A percentile compares a stretch with the other conserved stretches of the same genome.
These are phyloP conservation scores for Brachionichthys hirsutus DNA, from an alignment of 2,113 vertebrate species.

Conservation along the genomic window DNA sequence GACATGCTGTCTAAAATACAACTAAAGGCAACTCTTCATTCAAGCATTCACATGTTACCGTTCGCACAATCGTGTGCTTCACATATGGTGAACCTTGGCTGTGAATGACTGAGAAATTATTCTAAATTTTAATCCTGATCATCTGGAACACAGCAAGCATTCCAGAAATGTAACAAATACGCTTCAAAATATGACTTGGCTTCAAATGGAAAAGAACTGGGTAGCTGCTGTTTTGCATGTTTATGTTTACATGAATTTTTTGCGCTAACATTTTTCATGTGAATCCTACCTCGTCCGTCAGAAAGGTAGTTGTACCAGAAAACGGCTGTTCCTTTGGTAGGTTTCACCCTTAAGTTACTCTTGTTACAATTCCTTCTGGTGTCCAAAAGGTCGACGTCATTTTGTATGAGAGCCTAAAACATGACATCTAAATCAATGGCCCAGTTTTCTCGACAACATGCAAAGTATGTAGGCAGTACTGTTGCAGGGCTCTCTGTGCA, in stretches of 20 bases:
- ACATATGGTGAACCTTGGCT: no score
- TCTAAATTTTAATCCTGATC: no score
- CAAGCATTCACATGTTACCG: no score
- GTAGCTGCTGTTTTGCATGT: not conserved
- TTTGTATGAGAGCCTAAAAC: conserved; percentile 92
- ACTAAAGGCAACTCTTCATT: no score
- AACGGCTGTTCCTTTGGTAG: conserved; percentile 92
- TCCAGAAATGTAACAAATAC: not conserved
- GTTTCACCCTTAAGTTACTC: conserved; percentile 93
- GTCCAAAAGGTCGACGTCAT: conserved; percentile 91
- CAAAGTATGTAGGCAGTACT: conserved; percentile 38
- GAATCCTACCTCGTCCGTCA: conserved; percentile 87
- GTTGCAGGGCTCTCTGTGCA: conserved; percentile 23
- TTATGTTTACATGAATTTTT: not conserved
- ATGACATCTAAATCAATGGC: conserved; percentile 30
- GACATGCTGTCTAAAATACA: no score
- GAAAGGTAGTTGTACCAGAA: conserved; percentile 99
- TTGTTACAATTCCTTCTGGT: conserved; percentile 95
- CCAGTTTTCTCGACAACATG: conserved; percentile 23
- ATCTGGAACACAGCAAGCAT: no score
- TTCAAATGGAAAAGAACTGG: not conserved
- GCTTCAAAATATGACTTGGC: not conserved
- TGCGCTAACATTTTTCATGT: not conserved
- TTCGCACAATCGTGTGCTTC: no score
- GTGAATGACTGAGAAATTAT: no score